Conservation (phyloP, 2,888 invertebrate genomes). For the Acleris literana region DNA sequence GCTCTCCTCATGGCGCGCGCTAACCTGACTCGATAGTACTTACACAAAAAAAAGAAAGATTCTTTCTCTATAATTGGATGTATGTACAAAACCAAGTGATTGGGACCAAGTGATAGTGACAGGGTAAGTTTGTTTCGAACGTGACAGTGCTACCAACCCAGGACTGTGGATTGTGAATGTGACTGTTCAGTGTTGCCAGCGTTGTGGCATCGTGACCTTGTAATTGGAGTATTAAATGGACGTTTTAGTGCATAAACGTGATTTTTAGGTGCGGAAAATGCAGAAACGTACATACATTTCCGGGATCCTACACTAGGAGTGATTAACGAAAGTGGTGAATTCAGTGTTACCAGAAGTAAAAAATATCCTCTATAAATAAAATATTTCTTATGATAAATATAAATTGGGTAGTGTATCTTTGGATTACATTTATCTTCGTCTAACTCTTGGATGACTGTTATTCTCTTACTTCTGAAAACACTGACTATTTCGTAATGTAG, state of each 20-base stretch:
- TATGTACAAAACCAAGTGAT: slow-evolving; percentile 62
- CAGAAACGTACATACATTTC: slow-evolving; percentile 30
- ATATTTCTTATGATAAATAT: no score
- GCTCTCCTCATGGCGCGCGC: slow-evolving; percentile 82
- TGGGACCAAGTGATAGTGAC: slow-evolving; percentile 82
- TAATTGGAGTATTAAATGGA: slow-evolving; percentile 59
- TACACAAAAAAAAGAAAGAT: slow-evolving; percentile 63
- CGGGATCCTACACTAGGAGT: slow-evolving; percentile 5
- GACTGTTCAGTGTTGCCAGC: slow-evolving; percentile 72
- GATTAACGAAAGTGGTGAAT: slow-evolving; percentile 40
- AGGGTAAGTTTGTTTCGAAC: slow-evolving; percentile 74
- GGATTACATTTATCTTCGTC: no score
- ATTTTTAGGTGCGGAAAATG: slow-evolving; percentile 36
- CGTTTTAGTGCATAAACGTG: slow-evolving; percentile 46
- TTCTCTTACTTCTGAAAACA: slow-evolving; percentile 1
- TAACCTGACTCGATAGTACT: slow-evolving; percentile 75
- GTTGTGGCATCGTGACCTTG: slow-evolving; percentile 47
- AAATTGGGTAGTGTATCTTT: no score
- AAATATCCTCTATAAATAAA: slow-evolving; percentile 28
- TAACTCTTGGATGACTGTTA: no score
- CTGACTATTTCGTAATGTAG: no score
- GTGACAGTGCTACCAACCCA: slow-evolving; percentile 65
- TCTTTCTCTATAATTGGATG: slow-evolving; percentile 53
- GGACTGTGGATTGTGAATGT: slow-evolving; percentile 76
- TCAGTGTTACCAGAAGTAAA: slow-evolving; percentile 68